These are phyloP conservation scores for Lithodes maja DNA, from an alignment of 2,888 invertebrate genomes.

Conservation along the genomic window DNA sequence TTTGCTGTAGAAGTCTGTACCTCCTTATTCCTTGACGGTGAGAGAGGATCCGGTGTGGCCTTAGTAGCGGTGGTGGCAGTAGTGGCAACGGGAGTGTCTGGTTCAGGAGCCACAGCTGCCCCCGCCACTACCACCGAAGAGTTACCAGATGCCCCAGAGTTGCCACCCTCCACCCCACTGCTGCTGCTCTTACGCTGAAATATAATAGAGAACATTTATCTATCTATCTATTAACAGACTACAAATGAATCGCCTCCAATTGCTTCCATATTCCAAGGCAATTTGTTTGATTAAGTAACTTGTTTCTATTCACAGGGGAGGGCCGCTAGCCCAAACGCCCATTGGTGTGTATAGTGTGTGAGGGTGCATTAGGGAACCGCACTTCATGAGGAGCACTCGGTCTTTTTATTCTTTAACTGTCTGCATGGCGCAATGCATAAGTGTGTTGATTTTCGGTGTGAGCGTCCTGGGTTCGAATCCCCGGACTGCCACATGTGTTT, in stretches of 20 bases:
- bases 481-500: too few relatives aligned
- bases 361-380: too few relatives aligned
- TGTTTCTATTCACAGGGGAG: background rate
- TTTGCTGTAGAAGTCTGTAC: slow-evolving; percentile 70
- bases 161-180: slow-evolving; percentile 60
- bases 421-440: background rate
- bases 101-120: slow-evolving; percentile 72
- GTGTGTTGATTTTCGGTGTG: too few relatives aligned
- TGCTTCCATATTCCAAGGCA: background rate
- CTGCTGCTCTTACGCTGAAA: slow-evolving; percentile 53
- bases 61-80: slow-evolving; percentile 73
- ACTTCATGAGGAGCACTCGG: background rate
- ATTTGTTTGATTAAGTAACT: background rate
- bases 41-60: slow-evolving; percentile 72
- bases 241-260: background rate
- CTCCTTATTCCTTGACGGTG: slow-evolving; percentile 73
- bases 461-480: too few relatives aligned
- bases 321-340: too few relatives aligned
- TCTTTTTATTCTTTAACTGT: background rate
- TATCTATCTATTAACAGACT: too few relatives aligned
- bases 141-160: slow-evolving; percentile 55
- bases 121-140: slow-evolving; percentile 49
- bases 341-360: too few relatives aligned
- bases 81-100: slow-evolving; percentile 74
- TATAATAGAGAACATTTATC: background rate